Percentiles rank a stretch among this genome's conserved stretches.
phyloP scores from a whole-genome alignment of 2,888 invertebrate species.

The Thumatha senex region DNA sequence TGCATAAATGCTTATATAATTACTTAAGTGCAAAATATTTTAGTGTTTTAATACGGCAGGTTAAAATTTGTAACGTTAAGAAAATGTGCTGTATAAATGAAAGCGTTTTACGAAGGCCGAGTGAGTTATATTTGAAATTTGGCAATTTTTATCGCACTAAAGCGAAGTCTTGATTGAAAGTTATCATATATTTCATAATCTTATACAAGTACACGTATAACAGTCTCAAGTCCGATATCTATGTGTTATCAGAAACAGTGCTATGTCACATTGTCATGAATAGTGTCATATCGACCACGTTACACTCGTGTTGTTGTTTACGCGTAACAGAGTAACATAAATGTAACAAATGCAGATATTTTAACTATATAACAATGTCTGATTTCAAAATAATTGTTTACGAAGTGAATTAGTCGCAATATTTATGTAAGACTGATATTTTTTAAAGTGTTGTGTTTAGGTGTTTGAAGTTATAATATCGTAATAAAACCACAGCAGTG shows the following conservation, averaged over 20 bases:
- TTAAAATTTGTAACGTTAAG: no score
- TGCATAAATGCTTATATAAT: no score
- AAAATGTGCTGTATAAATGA: no score
- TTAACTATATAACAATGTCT: neutral
- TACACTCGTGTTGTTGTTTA: constrained; percentile 2
- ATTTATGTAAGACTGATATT: no score
- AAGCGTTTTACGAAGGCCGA: no score
- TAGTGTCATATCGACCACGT: constrained; percentile 8
- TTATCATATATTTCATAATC: constrained; percentile 1
- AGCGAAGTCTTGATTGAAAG: neutral
- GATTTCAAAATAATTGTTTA: neutral
- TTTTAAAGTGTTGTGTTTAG: no score
- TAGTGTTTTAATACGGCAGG: no score
- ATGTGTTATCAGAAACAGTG: constrained; percentile 5
- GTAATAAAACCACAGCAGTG: no score
- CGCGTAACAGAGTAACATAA: constrained; percentile 7
- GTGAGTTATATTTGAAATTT: no score
- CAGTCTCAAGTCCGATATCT: constrained; percentile 10
- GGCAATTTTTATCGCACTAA: neutral
- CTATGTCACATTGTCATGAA: constrained; percentile 1
- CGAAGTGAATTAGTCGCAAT: no score
- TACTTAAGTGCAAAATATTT: no score
- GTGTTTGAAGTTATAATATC: no score
- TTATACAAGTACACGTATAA: constrained; percentile 6
- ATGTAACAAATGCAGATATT: neutral